These are phyloP conservation scores for Eupithecia inturbata DNA, from an alignment of 2,888 invertebrate species.

Conservation along the genomic window DNA sequence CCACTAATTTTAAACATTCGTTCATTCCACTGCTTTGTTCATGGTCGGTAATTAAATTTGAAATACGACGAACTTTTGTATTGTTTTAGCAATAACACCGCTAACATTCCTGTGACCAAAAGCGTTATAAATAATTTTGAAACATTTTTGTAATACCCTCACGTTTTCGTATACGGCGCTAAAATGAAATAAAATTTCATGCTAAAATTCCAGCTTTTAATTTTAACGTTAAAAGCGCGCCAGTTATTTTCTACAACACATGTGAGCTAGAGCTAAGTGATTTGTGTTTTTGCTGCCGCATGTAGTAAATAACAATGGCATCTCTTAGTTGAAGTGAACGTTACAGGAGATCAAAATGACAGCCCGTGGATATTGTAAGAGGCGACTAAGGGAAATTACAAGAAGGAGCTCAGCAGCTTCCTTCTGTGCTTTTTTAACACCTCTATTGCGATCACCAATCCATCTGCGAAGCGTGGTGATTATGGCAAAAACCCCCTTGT, in stretches of 20 bases:
- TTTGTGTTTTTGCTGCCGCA: slow-evolving; percentile 30
- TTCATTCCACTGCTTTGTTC: slow-evolving; percentile 9
- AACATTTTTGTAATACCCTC: slow-evolving; percentile 33
- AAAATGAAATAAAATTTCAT: slow-evolving; percentile 35
- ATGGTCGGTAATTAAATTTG: slow-evolving; percentile 16
- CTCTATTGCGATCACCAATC: too few species aligned
- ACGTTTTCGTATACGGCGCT: slow-evolving; percentile 29
- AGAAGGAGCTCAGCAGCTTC: too few species aligned
- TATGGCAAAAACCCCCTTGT: too few species aligned
- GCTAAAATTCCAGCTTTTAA: slow-evolving; percentile 39
- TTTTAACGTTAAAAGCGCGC: slow-evolving; percentile 36
- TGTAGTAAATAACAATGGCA: not conserved
- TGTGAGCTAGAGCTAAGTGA: slow-evolving; percentile 28
- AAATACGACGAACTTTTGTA: slow-evolving; percentile 24
- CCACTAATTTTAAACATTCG: slow-evolving; percentile 13
- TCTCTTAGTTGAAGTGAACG: slow-evolving; percentile 14
- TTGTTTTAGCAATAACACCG: slow-evolving; percentile 21
- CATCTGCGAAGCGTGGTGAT: too few species aligned
- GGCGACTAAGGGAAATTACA: too few species aligned
- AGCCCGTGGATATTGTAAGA: too few species aligned
- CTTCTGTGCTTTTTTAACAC: too few species aligned
- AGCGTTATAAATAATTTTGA: slow-evolving; percentile 32
- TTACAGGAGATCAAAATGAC: not conserved
- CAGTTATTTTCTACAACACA: slow-evolving; percentile 25
- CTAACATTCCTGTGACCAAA: slow-evolving; percentile 22